A percentile compares a stretch with the other conserved stretches of the same genome.
Conservation (phyloP, 2,113 vertebrate genomes). For the Diglossa brunneiventris region DNA sequence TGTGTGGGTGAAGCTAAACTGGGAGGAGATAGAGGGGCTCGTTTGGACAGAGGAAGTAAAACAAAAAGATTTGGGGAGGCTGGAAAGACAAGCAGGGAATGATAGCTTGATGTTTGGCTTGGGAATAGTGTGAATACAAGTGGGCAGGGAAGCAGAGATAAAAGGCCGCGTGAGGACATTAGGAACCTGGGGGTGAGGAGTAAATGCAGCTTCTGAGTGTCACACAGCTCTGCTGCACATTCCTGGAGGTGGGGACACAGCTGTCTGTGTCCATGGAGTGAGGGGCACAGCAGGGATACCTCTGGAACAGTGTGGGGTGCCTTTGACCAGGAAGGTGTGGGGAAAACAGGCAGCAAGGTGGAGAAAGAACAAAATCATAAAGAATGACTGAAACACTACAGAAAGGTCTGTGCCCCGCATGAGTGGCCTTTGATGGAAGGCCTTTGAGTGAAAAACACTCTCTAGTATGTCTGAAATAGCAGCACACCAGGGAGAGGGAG, state of each 20-base stretch:
- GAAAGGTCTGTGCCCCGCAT: background rate
- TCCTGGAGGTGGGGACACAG: background rate
- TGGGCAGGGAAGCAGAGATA: background rate
- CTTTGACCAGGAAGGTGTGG: background rate
- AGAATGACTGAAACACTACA: background rate
- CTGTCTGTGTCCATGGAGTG: background rate
- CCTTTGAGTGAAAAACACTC: background rate
- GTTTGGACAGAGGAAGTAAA: background rate
- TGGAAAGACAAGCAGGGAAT: background rate
- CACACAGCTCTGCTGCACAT: background rate
- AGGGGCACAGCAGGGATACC: background rate
- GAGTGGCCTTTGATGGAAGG: background rate
- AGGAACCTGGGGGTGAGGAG: background rate
- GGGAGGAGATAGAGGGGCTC: background rate
- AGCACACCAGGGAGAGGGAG: rapidly evolving
- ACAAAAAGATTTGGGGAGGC: background rate
- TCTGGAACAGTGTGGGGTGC: background rate
- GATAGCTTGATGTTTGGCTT: background rate
- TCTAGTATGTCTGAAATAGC: background rate
- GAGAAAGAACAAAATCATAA: background rate
- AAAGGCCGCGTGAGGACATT: background rate
- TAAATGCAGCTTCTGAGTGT: background rate
- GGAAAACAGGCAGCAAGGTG: background rate
- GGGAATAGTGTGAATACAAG: background rate
- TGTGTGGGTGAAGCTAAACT: background rate